Base-by-base conservation (phyloP, 2,797 vertebrate species). In the Sus cebifrons region DNA sequence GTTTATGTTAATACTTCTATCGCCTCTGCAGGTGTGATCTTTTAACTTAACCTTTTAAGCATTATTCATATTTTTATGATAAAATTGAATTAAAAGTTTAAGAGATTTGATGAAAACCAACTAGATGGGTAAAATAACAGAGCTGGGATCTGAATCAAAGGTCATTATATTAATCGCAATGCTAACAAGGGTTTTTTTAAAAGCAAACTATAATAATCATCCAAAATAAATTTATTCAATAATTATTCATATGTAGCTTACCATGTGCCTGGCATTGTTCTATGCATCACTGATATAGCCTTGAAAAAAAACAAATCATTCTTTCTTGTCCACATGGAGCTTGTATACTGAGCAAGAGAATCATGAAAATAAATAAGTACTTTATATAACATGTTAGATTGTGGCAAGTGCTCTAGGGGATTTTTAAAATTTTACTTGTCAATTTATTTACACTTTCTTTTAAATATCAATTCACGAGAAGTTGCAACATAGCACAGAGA, bases 61-160 rank as follows among this genome's bases (percentile, higher is more conserved):
- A 44, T 83, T 95, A 71, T 92, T 95, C 44, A 85, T 25, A 74
- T 96, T 88, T 36, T 36, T n/a, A 67, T 94, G 54, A 93, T 32
- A 84, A 89, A 86, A 87, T 29, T 84, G 44, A 86, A 71, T 89
- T 70, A 64, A 91, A 71, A 44, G 49, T 81, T 94, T 32, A 82
- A 85, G 40, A 56, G 1, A 18, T 79, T 90, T 73, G 27, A 74
- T 86, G 49, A 90, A 94, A 12, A 77, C 68, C 52, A 85, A 25
- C 49, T 83, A 60, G 29, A 40, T 49, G 60, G 58, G 9, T 49
- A 40, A 60, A 86, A 88, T 64, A 88, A 49, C n/a, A 94, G 27
- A 70, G 4, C 7, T 40, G 27, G 36, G 16, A 75, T 65, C 52
- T 82, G 56, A 92, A 84, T 79, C 40, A 95, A 86, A 91, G 40